A percentile compares a stretch with the other conserved stretches of the same genome.
Conservation (phyloP, 2,113 vertebrate genomes). For the Hippocampus guttulatus region DNA sequence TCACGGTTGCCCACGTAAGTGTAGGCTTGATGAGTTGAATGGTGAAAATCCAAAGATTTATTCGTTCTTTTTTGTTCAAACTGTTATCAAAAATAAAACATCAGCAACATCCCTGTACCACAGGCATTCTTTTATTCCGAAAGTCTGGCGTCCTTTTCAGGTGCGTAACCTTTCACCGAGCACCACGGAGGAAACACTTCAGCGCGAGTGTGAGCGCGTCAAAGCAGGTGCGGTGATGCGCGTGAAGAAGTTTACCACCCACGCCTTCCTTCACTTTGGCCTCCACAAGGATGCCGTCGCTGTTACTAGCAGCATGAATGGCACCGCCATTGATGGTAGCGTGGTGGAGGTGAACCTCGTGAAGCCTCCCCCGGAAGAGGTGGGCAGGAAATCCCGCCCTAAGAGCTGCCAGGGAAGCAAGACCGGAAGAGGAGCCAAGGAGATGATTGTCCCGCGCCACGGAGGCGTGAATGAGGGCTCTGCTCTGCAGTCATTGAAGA, state of each 20-base stretch:
- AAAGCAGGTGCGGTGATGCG: not conserved
- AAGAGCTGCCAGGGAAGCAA: not conserved
- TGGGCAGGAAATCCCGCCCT: not conserved
- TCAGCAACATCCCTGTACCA: not conserved
- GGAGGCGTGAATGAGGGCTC: not conserved
- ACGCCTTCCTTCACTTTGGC: not conserved
- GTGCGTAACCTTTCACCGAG: not conserved
- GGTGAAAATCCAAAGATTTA: not conserved
- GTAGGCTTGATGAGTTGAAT: not conserved
- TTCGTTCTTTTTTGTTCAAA: too few species aligned
- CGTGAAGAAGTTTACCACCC: not conserved
- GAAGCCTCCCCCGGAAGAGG: not conserved
- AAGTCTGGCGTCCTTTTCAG: slow-evolving; percentile 1
- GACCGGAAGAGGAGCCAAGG: not conserved
- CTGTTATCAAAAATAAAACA: not conserved
- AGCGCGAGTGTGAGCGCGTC: not conserved
- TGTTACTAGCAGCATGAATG: not conserved
- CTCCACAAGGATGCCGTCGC: not conserved
- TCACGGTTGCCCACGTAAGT: slow-evolving; percentile 83
- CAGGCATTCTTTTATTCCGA: not conserved
- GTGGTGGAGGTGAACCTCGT: not conserved
- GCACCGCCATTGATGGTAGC: not conserved
- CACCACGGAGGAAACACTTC: slow-evolving; percentile 3
- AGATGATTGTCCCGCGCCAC: not conserved
- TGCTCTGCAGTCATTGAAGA: not conserved